Evolutionary conservation across 2,113 vertebrate species (phyloP), one percentile per base, ranked within the genome.

Genomic region (Phalacrocorax pelagicus): DNA sequence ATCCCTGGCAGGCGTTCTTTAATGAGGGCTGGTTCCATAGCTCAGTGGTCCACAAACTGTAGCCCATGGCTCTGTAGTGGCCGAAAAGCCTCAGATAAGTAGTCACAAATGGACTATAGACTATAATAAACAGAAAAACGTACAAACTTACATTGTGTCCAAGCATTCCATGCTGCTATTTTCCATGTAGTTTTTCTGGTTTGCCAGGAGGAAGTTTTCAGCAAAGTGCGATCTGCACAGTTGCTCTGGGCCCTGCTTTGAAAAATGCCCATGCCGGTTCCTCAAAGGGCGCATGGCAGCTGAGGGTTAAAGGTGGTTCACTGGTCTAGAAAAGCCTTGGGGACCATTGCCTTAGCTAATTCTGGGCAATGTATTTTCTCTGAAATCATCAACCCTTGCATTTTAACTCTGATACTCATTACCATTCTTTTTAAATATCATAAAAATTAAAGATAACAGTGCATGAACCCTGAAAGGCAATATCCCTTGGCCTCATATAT

Each of bases 281-380:
- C 96, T 92, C 81, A 69, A 63, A 87, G 91, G 70, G 23, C 78
- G 70, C 19, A 16, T 61, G 66, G 81, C 81, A 95, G 78, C 87
- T 82, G 78, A 82, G 74, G 87, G 87, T 91, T 95, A 93, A 93
- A 93, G 93, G 96, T 91, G 81, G 81, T 62, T 94, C 94, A 86
- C 46, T 96, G 85, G 87, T 85, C 87, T 89, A 90, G 96, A 96
- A 96, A 46, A 93, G 49, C 94, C 93, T 80, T 57, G 8, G 49
- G 83, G 74, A 20, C 23, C 44, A 44, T 40, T 91, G 91, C 84
- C 87, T 92, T 54, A 86, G 66, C 62, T 89, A 71, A 72, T 92
- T 93, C 74, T 90, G 42, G 51, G 84, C 81, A 91, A 65, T 12
- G 32, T 12, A 27, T 73, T 85, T 92, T 77, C 58, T 42, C 78